These are phyloP conservation scores for Anagrus nilaparvatae DNA, from an alignment of 1,140 invertebrate species.

Conservation along the genomic window DNA sequence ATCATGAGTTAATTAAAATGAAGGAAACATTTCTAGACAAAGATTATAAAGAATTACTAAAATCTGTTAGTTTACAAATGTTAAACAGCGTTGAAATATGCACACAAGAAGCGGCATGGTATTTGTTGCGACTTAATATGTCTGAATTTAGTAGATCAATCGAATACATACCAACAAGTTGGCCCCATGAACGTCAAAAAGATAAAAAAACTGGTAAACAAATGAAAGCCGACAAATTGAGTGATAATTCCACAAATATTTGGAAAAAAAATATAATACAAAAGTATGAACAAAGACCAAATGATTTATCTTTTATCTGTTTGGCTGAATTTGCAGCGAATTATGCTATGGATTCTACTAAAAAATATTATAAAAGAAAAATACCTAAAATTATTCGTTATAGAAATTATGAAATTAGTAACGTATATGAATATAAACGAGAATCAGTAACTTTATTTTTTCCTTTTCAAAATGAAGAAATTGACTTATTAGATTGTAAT, in stretches of 20 bases:
- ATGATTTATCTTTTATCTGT: conserved; percentile 20
- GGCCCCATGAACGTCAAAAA: conserved; percentile 23
- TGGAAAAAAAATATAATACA: too few species aligned
- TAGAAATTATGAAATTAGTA: conserved; percentile 27
- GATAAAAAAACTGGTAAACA: too few species aligned
- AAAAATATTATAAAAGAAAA: conserved; percentile 17
- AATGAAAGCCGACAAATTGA: too few species aligned
- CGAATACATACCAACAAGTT: conserved; percentile 29
- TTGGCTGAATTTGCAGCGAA: conserved; percentile 24
- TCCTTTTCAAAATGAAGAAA: conserved; percentile 28
- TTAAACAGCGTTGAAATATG: conserved; percentile 34
- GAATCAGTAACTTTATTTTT: conserved; percentile 29
- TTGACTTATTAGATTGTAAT: conserved; percentile 21
- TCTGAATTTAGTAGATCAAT: conserved; percentile 15
- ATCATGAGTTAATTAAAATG: conserved; percentile 24
- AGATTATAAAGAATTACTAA: conserved; percentile 27
- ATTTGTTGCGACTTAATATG: conserved; percentile 24
- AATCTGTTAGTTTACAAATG: conserved; percentile 28
- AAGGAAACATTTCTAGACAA: conserved; percentile 32
- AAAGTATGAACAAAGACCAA: too few species aligned
- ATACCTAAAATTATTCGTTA: conserved; percentile 25
- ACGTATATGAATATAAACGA: conserved; percentile 19
- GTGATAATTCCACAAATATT: too few species aligned
- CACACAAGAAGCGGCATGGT: conserved; percentile 39
- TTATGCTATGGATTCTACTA: conserved; percentile 19